Conservation (phyloP, 2,113 vertebrate genomes). For the Coreoperca whiteheadi region DNA sequence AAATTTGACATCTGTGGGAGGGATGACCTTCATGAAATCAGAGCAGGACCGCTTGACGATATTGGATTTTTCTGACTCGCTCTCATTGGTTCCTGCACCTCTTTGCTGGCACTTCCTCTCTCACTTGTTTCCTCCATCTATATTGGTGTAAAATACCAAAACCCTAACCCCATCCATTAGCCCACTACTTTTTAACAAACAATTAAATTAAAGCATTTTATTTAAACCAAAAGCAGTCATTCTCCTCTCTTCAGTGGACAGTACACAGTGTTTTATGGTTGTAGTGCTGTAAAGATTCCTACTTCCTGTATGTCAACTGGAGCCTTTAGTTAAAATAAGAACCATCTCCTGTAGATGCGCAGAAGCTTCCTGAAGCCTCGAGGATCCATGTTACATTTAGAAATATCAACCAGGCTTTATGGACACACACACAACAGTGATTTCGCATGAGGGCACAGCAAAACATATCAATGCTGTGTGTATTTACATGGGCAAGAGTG, state of each 20-base stretch:
- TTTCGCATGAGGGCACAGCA: background rate
- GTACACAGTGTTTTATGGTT: background rate
- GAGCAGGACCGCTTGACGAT: background rate
- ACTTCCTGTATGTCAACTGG: constrained; percentile 32
- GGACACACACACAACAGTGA: background rate
- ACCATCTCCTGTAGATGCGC: background rate
- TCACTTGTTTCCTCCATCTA: background rate
- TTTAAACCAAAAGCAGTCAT: background rate
- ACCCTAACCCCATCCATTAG: no score
- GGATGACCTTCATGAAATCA: no score
- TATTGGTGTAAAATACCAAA: background rate
- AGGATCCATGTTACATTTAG: constrained; percentile 53
- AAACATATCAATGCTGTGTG: constrained; percentile 25
- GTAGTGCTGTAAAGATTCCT: background rate
- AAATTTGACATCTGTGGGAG: background rate
- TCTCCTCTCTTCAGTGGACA: background rate
- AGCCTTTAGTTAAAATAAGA: constrained; percentile 42
- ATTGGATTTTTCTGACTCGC: background rate
- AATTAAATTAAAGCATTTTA: background rate
- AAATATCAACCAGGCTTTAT: constrained; percentile 53
- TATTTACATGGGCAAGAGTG: background rate
- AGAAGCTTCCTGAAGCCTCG: constrained; percentile 17
- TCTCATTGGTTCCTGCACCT: background rate
- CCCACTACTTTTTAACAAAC: background rate
- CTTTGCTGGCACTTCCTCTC: background rate